Base-by-base conservation (phyloP, 2,797 vertebrate genomes). In the Catharus ustulatus region DNA sequence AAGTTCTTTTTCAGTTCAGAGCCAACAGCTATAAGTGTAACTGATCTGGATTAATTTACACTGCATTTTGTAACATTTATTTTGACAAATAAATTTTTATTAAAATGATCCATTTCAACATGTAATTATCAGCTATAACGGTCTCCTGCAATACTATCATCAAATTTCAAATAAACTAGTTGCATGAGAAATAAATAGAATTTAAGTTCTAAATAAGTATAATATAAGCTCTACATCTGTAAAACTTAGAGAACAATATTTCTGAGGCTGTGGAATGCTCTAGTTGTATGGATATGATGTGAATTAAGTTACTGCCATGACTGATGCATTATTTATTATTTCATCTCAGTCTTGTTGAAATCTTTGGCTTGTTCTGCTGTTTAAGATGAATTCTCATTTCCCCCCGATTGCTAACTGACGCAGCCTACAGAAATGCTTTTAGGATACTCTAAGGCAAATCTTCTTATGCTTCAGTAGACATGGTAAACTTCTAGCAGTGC, bases 251-350 rank as follows among this genome's bases (percentile, higher is more conserved):
- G 32, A 73, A 84, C 57, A 84, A 62, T 88, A 32, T 8, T 79
- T 93, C 51, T 42, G 49, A 86, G 59, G 18, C 23, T 83, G 11
- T 66, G 48, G 36, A 87, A 80, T 43, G 46, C 27, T 80, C 18
- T 62, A 51, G 52, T 54, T 84, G 26, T 77, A 74, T 51, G 48
- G 75, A 49, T 67, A 61, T 18, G 8, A 61, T 67, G 18, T 77
- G 61, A 90, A 84, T 84, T 58, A 90, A 77, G 34, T 79, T 91
- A 68, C 21, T 85, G 58, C 11, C 22, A 19, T 74, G 46, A 91
- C 26, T 66, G 83, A 83, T 68, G 27, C 58, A 79, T 76, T 87
- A 85, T 89, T 93, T 87, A 91, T 92, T 66, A 57, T 42, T 92
- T 91, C 43, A 74, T 75, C 40, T 46, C 23, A 74, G 24, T 63